Evolutionary conservation across 2,888 invertebrate species (phyloP), one percentile per base, ranked within the genome.

Genomic region (Dendrolimus pini): DNA sequence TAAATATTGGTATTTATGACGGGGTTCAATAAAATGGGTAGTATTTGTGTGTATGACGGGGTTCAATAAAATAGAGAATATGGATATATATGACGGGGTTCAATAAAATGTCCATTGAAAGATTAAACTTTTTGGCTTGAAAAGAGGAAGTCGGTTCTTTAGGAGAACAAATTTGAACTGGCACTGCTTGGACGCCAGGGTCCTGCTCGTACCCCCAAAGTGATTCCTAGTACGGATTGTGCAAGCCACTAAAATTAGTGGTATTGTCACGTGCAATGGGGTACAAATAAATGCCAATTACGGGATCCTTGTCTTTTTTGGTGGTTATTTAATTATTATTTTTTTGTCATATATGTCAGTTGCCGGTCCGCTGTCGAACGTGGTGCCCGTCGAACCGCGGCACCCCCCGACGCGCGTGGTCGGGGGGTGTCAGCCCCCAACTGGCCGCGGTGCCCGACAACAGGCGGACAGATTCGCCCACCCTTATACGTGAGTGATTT

Each of bases 111-210:
- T 1, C 30, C 6, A 30, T 6, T 30, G 30, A 30, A 30, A 30
- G 6, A 30, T 30, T 30, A 30, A 3, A 30, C 30, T 30, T 30
- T 30, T 30, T 96, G 7, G 93, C 95, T 0, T 74, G 82, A 6
- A 78, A 80, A 1, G 89, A 87, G 68, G 94, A 93, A 63, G 93
- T 93, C 55, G 85, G 93, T 71, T 94, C 95, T 56, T 97, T 98
- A 73, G 97, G 98, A 58, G 58, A 97, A 97, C 87, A 99, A 99
- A 90, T 99, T 99, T 85, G 99, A 99, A 86, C 95, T 99, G 58
- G 99, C 99, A 0, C 89, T 97, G 98, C 41, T 99, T 98, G 97
- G 99, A 99, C 79, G 95, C 96, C n/a, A 89, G 98, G 30, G 96
- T 97, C 13, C 86, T 99, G 60, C 96, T 99, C 60, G 99, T 99